Evolutionary conservation across 2,797 vertebrate genomes (phyloP).

Genomic region (Anniella stebbinsi): DNA sequence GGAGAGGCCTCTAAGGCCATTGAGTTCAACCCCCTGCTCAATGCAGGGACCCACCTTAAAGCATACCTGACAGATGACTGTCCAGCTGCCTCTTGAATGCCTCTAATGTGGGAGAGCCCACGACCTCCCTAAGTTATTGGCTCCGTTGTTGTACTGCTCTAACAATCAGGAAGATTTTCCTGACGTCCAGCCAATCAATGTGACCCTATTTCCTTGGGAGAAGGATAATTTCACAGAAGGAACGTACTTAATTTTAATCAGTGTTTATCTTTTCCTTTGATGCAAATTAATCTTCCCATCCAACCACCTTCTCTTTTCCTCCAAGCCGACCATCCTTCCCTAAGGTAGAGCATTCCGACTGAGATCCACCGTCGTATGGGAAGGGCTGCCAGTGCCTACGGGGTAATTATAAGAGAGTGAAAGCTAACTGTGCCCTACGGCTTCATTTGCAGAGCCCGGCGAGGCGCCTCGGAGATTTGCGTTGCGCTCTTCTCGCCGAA

Average conservation of each 20-base stretch:
- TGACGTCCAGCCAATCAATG: no score
- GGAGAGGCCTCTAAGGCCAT: no score
- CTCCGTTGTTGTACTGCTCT: no score
- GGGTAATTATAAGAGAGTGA: slow-evolving; percentile 12
- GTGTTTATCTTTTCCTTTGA: slow-evolving; percentile 17
- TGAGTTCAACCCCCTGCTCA: no score
- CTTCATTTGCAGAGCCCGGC: background rate
- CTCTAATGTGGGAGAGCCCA: no score
- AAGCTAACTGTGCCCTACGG: background rate
- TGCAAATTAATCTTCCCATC: background rate
- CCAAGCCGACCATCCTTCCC: background rate
- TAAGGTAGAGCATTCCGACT: background rate
- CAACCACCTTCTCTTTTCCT: background rate
- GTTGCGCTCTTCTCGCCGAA: background rate
- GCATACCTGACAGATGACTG: no score
- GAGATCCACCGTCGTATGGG: background rate
- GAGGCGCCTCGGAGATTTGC: background rate
- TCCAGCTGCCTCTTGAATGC: no score
- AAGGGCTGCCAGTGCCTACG: background rate
- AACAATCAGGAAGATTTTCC: no score
- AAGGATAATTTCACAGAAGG: background rate
- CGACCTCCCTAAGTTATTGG: no score
- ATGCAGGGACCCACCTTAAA: no score
- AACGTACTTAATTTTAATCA: background rate
- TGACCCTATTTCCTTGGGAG: background rate